Evolutionary conservation across 2,113 vertebrate species (phyloP), one percentile per base, ranked within the genome.

Genomic region (Onychostruthus taczanowskii): DNA sequence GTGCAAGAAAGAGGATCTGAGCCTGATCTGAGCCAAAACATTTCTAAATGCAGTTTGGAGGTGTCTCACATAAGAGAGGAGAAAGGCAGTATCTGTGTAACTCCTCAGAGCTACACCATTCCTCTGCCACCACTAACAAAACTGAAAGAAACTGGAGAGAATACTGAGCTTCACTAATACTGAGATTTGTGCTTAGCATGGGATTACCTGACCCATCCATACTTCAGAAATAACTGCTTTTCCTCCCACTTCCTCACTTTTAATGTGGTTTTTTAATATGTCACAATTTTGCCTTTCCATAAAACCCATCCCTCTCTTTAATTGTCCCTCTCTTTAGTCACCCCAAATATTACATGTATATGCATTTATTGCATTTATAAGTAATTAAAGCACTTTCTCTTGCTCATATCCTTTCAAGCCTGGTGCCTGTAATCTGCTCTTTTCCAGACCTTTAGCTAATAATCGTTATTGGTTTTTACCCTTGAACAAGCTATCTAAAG

Each of bases 11-110:
- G 17, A 73, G 11, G 2, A 1, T n/a, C 20, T 55, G 58, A 84
- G 24, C 4, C 16, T 10, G 2, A 1, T n/a, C 18, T 55, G 58
- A 84, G 28, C 4, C 16, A 61, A 72, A 87, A 62, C 0, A 0
- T 28, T 24, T 30, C n/a, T 68, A 79, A 82, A 55, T 20, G 33
- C 7, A 47, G 7, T 31, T 10, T 69, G 31, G 24, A 31, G 7
- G 31, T 44, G 13, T 62, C 26, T 61, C 21, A 22, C 2, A 2
- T 28, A 31, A 17, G 11, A 69, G 9, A 77, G 5, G 16, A 55
- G 27, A 76, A 67, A 81, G 49, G 41, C 9, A 56, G 20, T 18
- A 31, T 37, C 30, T 77, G 7, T 33, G 35, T 30, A 69, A 31
- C 3, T 8, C 15, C 10, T 21, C 30, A 73, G 30, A 55, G 20